A percentile compares a stretch with the other conserved stretches of the same genome.
Evolutionary conservation across 1,140 invertebrate genomes (phyloP).

Genomic region (Acarapis woodi): DNA sequence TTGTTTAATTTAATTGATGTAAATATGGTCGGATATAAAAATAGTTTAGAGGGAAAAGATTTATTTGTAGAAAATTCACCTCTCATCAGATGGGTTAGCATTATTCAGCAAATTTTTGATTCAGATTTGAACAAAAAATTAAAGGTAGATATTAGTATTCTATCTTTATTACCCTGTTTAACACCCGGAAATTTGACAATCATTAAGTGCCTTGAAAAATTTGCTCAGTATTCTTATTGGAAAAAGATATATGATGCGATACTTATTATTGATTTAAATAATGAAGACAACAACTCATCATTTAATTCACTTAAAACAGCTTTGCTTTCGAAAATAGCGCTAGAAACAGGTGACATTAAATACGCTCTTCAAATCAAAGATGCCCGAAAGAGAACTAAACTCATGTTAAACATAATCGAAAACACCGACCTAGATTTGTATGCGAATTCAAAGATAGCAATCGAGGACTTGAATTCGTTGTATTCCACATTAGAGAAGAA

Average conservation of each 20-base stretch:
- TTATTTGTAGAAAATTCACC: conserved; percentile 3
- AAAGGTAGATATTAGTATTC: conserved; percentile 5
- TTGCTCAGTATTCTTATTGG: conserved; percentile 1
- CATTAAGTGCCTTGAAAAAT: conserved; percentile 6
- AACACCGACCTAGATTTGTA: conserved; percentile 1
- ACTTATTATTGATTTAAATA: not conserved
- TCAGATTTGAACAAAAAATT: not conserved
- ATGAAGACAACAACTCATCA: conserved; percentile 6
- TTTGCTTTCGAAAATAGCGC: conserved; percentile 1
- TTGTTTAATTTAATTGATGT: conserved; percentile 4
- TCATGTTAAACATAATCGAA: conserved; percentile 1
- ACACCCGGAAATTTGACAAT: not conserved
- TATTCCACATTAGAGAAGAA: not conserved
- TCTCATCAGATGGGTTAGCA: conserved; percentile 4
- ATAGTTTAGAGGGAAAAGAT: not conserved
- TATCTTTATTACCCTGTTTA: no score
- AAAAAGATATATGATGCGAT: conserved; percentile 6
- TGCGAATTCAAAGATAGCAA: conserved; percentile 3
- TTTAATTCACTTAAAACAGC: conserved; percentile 5
- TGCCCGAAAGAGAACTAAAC: conserved; percentile 3
- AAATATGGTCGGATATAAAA: not conserved
- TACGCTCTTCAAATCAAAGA: conserved; percentile 6
- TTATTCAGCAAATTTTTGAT: conserved; percentile 5
- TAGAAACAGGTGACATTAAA: conserved; percentile 7
- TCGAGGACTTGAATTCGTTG: conserved; percentile 3